phyloP scores from a whole-genome alignment of 2,888 invertebrate genomes.

The Mantis religiosa region DNA sequence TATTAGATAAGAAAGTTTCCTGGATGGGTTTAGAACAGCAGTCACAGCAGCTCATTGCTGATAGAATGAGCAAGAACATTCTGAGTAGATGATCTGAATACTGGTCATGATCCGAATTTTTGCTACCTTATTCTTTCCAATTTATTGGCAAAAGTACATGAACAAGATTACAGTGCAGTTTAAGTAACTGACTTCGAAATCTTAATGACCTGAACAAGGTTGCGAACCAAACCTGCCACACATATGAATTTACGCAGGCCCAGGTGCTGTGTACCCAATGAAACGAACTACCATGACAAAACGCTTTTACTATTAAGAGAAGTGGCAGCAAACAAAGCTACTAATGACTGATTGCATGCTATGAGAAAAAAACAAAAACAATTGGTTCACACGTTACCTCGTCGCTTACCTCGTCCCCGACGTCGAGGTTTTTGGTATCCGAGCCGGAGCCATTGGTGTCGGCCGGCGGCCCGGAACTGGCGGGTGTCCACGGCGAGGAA shows the following conservation, averaged over 20 bases:
- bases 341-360: background rate
- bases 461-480: slow-evolving; percentile 78
- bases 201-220: too few relatives aligned
- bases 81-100: too few relatives aligned
- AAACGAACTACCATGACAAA: background rate
- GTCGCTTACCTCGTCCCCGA: slow-evolving; percentile 74
- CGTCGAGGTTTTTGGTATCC: slow-evolving; percentile 87
- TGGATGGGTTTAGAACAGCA: too few relatives aligned
- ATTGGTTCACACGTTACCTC: slow-evolving; percentile 57
- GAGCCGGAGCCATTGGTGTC: slow-evolving; percentile 90
- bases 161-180: too few relatives aligned
- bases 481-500: slow-evolving; percentile 94
- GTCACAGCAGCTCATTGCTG: too few relatives aligned
- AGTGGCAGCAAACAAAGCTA: background rate
- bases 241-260: background rate
- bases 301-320: background rate
- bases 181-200: too few relatives aligned
- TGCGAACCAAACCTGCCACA: background rate
- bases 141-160: too few relatives aligned
- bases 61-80: too few relatives aligned
- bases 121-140: too few relatives aligned
- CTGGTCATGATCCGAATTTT: too few relatives aligned
- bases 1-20: too few relatives aligned
- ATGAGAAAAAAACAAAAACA: background rate
- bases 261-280: background rate